phyloP scores from a whole-genome alignment of 2,888 invertebrate species.

The Boloria euphrosyne region DNA sequence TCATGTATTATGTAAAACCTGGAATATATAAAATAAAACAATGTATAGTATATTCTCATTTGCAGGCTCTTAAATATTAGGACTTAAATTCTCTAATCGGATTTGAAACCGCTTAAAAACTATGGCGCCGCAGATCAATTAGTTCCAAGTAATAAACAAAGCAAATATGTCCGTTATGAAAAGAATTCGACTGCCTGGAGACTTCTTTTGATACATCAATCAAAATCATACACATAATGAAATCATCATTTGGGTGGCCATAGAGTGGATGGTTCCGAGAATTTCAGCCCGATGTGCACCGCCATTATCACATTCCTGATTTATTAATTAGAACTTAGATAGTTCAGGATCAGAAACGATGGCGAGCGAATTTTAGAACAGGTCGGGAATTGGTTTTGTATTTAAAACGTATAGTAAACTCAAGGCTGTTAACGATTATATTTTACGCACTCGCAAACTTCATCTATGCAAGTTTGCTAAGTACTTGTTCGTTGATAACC shows the following conservation, averaged over 20 bases:
- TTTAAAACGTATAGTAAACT: background rate
- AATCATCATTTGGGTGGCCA: constrained; percentile 83
- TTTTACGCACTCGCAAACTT: background rate
- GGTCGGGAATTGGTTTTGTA: constrained; percentile 16
- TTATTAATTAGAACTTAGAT: constrained; percentile 76
- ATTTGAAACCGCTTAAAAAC: constrained; percentile 63
- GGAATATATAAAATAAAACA: constrained; percentile 3
- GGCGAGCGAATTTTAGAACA: constrained; percentile 37
- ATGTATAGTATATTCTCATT: constrained; percentile 20
- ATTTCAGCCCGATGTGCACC: constrained; percentile 60
- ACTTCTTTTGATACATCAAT: constrained; percentile 80
- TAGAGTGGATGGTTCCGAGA: constrained; percentile 74
- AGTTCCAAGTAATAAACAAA: constrained; percentile 80
- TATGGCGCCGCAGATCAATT: constrained; percentile 77
- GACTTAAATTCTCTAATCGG: constrained; percentile 45
- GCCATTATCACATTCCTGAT: constrained; percentile 80
- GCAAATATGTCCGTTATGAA: constrained; percentile 72
- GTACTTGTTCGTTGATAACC: constrained; percentile 15
- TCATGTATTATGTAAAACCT: background rate
- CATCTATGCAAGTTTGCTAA: constrained; percentile 7
- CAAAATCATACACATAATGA: constrained; percentile 83
- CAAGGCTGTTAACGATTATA: background rate
- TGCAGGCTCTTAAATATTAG: constrained; percentile 39
- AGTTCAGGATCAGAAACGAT: constrained; percentile 39
- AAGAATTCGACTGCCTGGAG: constrained; percentile 72